Evolutionary conservation across 2,797 vertebrate genomes (phyloP), one percentile per base, ranked within the genome.

Genomic region (Tinamus major): DNA sequence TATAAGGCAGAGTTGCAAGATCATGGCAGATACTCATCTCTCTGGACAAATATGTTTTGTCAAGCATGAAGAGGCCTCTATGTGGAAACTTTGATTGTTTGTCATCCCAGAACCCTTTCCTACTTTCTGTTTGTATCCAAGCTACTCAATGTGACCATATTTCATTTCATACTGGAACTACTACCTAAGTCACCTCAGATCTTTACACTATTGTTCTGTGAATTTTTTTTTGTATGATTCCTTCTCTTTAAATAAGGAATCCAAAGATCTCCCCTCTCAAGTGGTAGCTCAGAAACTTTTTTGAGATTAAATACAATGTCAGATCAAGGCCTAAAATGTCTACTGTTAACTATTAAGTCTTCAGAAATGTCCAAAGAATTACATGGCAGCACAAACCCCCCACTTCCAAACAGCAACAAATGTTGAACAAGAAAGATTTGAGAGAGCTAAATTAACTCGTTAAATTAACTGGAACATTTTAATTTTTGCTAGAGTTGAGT

Each of bases 391-490:
- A 85, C 80, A 90, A 90, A 94, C 86, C 75, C 64, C 78, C 0
- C 24, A 88, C 83, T 93, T 94, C 83, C 88, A 95, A 95, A 95
- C 63, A 93, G 85, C 78, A 95, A 93, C 85, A 95, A 95, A 96
- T 92, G 92, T 96, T 94, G 71, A 96, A 87, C 83, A 95, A 94
- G 93, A 95, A 96, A 92, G 88, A 95, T 94, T 95, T 94, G 78
- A 95, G 86, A 89, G 89, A 1, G n/a, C 89, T 95, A 94, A 96
- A 96, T 96, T 96, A 96, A 95, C 94, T 96, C 14, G 94, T 96
- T 96, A 95, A 96, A 96, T 96, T 96, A 96, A 95, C 95, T 96
- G 95, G 96, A 96, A 96, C 95, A 96, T 96, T 96, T 96, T 96
- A 96, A 96, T 96, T 96, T 96, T 96, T 96, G 91, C 91, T 88